These are phyloP conservation scores for Drosophila azteca DNA, from an alignment of 1,140 invertebrate genomes.

Conservation along the genomic window DNA sequence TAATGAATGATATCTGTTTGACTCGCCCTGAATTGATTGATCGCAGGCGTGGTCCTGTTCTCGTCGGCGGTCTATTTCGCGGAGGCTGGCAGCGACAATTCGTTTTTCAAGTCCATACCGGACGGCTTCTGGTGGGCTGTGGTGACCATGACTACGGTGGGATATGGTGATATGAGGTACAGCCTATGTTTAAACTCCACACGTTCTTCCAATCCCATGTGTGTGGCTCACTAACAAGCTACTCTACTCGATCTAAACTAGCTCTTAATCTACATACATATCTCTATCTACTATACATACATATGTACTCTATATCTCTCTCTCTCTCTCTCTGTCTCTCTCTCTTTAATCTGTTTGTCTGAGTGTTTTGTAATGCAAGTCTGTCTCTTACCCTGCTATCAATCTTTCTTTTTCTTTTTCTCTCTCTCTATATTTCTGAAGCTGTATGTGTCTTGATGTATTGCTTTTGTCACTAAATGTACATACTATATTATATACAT, in stretches of 20 bases:
- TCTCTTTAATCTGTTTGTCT: conserved; percentile 18
- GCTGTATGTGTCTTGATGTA: conserved; percentile 22
- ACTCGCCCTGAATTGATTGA: conserved; percentile 27
- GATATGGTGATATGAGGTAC: conserved; percentile 99
- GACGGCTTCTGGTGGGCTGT: conserved; percentile 99
- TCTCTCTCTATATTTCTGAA: conserved; percentile 10
- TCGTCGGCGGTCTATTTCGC: conserved; percentile 99
- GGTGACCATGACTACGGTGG: conserved; percentile 99
- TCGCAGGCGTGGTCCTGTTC: conserved; percentile 98
- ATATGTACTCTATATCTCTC: conserved; percentile 15
- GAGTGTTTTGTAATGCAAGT: conserved; percentile 40
- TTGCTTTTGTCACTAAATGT: conserved; percentile 25
- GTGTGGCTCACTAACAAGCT: conserved; percentile 25
- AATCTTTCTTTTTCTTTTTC: neutral
- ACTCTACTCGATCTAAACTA: conserved; percentile 20
- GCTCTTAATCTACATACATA: conserved; percentile 13
- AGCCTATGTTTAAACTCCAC: conserved; percentile 61
- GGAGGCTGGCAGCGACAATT: conserved; percentile 97
- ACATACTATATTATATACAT: conserved; percentile 9
- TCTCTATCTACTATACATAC: conserved; percentile 29
- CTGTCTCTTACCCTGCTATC: conserved; percentile 27
- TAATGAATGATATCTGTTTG: conserved; percentile 85
- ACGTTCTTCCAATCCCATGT: conserved; percentile 16
- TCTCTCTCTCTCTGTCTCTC: conserved; percentile 12
- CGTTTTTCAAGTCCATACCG: conserved; percentile 99